A percentile compares a stretch with the other conserved stretches of the same genome.
Conservation (phyloP, 2,113 vertebrate genomes). For the Regulus satrapa region DNA sequence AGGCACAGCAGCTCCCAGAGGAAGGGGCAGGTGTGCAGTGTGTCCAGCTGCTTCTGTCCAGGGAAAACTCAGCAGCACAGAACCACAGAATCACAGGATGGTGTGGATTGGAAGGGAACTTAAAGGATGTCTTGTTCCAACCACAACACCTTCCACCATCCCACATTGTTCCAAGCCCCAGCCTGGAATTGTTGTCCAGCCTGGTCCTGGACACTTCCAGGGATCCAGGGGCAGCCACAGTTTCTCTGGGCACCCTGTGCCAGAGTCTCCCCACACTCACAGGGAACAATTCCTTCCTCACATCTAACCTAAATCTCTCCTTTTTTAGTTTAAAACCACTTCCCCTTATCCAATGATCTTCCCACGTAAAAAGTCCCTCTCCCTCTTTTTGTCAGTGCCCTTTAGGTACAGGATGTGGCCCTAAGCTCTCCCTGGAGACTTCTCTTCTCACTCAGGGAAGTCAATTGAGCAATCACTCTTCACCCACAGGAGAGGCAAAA, state of each 20-base stretch:
- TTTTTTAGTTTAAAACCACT: not conserved
- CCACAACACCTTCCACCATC: not conserved
- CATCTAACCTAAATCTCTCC: not conserved
- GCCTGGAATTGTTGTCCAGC: no score
- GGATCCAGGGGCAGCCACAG: not conserved
- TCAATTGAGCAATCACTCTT: not conserved
- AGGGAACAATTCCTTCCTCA: not conserved
- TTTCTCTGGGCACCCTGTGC: not conserved
- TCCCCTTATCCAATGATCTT: rapidly evolving
- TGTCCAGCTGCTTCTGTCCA: not conserved
- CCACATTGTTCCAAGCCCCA: rapidly evolving
- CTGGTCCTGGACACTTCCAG: not conserved
- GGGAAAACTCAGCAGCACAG: not conserved
- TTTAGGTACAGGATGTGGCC: not conserved
- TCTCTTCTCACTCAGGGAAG: not conserved
- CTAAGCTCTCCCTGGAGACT: not conserved
- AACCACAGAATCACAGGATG: not conserved
- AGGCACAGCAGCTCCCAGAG: not conserved
- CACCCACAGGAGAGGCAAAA: not conserved
- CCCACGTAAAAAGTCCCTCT: not conserved
- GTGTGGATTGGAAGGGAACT: not conserved
- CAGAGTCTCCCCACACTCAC: not conserved
- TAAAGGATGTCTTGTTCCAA: rapidly evolving
- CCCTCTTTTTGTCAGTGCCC: not conserved
- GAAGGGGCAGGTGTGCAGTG: not conserved